phyloP scores from a whole-genome alignment of 2,888 invertebrate genomes.

The Xanthorhoe spadicearia region DNA sequence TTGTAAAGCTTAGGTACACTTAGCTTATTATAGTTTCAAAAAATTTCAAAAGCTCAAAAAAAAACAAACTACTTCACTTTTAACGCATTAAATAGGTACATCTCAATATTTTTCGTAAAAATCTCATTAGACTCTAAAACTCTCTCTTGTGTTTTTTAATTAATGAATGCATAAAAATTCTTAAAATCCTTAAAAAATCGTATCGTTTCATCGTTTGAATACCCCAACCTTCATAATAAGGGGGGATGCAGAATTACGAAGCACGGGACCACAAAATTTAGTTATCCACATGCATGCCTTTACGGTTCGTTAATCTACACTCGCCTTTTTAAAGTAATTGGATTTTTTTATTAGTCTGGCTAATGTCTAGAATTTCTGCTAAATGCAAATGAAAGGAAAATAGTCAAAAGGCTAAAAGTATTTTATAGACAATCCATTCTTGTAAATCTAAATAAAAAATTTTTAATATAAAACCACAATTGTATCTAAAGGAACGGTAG shows the following conservation, averaged over 20 bases:
- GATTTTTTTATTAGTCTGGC: neutral
- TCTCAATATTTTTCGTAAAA: neutral
- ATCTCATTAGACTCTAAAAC: neutral
- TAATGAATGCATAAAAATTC: neutral
- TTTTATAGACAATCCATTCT: too few species aligned
- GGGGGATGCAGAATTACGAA: conserved; percentile 25
- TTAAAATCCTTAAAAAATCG: neutral
- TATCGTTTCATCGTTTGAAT: neutral
- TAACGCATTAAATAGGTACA: too few species aligned
- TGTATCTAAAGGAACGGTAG: too few species aligned
- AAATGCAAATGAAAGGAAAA: too few species aligned
- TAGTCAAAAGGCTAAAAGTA: too few species aligned
- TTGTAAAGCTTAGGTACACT: too few species aligned
- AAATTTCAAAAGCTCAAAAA: too few species aligned
- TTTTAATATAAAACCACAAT: too few species aligned
- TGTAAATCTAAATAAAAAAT: too few species aligned
- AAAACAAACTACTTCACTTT: too few species aligned
- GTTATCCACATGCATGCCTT: conserved; percentile 15
- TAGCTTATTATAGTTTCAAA: too few species aligned
- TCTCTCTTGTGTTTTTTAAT: neutral
- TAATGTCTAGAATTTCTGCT: neutral
- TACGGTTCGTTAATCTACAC: conserved; percentile 37
- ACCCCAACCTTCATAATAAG: neutral
- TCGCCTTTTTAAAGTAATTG: conserved; percentile 13
- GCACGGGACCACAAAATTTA: conserved; percentile 35